Evolutionary conservation across 2,113 vertebrate genomes (phyloP).

Genomic region (Leiothrix lutea): DNA sequence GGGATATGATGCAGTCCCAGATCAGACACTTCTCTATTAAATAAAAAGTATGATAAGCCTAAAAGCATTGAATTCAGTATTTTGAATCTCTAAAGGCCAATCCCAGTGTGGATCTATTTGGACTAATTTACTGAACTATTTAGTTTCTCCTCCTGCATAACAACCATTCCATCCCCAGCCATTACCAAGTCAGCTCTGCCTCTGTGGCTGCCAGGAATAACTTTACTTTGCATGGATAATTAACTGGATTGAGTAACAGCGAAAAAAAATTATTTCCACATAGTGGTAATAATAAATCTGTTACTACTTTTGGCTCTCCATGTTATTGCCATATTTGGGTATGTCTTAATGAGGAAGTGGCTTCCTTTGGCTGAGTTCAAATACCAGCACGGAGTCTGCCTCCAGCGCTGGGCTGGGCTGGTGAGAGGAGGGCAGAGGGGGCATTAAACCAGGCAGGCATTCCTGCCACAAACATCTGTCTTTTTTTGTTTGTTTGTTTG

Average conservation of each 20-base stretch:
- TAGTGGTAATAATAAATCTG: conserved; percentile 66
- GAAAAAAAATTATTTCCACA: conserved; percentile 50
- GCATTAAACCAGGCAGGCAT: not conserved
- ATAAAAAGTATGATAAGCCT: conserved; percentile 53
- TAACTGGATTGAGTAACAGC: conserved; percentile 63
- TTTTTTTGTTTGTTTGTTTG: not conserved
- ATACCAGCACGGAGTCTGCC: conserved; percentile 9
- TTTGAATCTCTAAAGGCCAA: conserved; percentile 25
- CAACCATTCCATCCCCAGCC: conserved; percentile 32
- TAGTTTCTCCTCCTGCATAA: conserved; percentile 41
- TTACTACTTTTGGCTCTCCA: conserved; percentile 63
- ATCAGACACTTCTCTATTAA: conserved; percentile 33
- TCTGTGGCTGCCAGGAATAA: conserved; percentile 65
- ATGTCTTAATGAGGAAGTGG: conserved; percentile 67
- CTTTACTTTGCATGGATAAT: conserved; percentile 68
- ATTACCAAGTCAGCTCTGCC: conserved; percentile 44
- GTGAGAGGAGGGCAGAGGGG: not conserved
- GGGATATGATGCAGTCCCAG: conserved; percentile 36
- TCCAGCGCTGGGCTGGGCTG: not conserved
- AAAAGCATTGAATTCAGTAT: conserved; percentile 43
- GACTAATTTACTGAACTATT: conserved; percentile 49
- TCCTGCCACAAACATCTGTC: not conserved
- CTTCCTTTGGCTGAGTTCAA: conserved; percentile 50
- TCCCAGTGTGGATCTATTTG: conserved; percentile 37
- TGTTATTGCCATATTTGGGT: conserved; percentile 62